phyloP scores from a whole-genome alignment of 1,140 invertebrate species.

The Meloidogyne floridensis region DNA sequence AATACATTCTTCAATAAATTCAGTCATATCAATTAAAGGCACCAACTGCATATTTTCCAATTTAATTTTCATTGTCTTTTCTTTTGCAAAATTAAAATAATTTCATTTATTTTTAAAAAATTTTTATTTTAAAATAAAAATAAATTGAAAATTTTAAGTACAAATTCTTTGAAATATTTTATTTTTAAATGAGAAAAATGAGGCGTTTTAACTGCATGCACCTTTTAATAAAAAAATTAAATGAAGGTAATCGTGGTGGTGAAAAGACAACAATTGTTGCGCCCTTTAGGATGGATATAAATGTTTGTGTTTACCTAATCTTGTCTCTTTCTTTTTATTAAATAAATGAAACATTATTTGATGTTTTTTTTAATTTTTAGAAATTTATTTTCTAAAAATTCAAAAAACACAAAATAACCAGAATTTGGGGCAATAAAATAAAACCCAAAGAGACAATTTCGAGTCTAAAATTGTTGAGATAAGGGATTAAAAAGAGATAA shows the following conservation, averaged over 20 bases:
- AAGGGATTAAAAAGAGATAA: not conserved
- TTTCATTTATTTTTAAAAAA: not conserved
- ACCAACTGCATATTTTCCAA: conserved; percentile 5
- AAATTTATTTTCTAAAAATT: no score
- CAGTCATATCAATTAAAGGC: conserved; percentile 27
- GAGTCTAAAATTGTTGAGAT: not conserved
- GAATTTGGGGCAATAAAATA: no score
- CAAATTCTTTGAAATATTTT: not conserved
- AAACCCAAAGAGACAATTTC: not conserved
- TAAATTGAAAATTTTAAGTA: not conserved
- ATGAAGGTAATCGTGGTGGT: not conserved
- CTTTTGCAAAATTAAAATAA: no score
- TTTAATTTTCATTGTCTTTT: not conserved
- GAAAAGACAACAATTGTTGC: conserved; percentile 9
- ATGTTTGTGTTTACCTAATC: no score
- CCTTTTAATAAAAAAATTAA: not conserved
- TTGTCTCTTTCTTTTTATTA: no score
- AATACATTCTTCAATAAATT: conserved; percentile 36
- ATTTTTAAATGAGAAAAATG: not conserved
- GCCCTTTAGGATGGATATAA: not conserved
- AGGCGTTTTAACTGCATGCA: conserved; percentile 2
- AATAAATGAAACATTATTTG: no score
- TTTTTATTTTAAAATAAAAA: not conserved
- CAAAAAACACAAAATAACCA: no score
- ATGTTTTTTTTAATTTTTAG: no score